A percentile compares a stretch with the other conserved stretches of the same genome.
These are phyloP conservation scores for Stegophylla sp. DNA, from an alignment of 2,888 invertebrate genomes.

Conservation along the genomic window DNA sequence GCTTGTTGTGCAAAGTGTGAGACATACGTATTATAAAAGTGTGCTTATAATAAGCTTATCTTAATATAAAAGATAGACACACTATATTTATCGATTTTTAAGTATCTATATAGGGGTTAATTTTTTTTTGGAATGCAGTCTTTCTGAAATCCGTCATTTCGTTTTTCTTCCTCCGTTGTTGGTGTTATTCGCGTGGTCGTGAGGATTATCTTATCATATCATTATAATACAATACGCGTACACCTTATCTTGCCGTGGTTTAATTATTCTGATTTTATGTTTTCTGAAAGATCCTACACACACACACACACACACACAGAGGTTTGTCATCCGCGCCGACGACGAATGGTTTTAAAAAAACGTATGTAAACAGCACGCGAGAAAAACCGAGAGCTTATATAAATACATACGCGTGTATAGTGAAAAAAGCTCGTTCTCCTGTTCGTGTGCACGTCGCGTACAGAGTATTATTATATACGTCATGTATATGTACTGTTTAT, in stretches of 20 bases:
- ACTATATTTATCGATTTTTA: too few relatives aligned
- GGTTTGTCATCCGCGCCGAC: neutral
- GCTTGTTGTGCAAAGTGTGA: too few relatives aligned
- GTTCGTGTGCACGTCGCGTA: too few relatives aligned
- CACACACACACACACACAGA: neutral
- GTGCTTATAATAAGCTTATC: too few relatives aligned
- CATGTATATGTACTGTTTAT: too few relatives aligned
- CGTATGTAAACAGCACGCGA: neutral
- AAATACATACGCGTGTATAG: too few relatives aligned
- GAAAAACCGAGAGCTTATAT: too few relatives aligned
- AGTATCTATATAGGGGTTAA: too few relatives aligned
- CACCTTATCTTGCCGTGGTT: neutral
- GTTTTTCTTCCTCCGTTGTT: neutral
- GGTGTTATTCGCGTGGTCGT: neutral
- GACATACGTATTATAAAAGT: too few relatives aligned
- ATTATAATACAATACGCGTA: neutral
- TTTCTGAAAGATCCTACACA: neutral
- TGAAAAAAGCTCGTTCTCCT: conserved; percentile 4
- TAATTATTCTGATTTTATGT: conserved; percentile 15
- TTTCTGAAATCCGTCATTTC: neutral
- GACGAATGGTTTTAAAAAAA: neutral
- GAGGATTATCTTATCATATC: neutral
- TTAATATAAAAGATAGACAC: too few relatives aligned
- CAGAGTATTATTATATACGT: too few relatives aligned
- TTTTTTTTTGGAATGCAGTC: too few relatives aligned